Base-by-base conservation (phyloP, 2,888 invertebrate genomes). In the Coenonympha glycerion region DNA sequence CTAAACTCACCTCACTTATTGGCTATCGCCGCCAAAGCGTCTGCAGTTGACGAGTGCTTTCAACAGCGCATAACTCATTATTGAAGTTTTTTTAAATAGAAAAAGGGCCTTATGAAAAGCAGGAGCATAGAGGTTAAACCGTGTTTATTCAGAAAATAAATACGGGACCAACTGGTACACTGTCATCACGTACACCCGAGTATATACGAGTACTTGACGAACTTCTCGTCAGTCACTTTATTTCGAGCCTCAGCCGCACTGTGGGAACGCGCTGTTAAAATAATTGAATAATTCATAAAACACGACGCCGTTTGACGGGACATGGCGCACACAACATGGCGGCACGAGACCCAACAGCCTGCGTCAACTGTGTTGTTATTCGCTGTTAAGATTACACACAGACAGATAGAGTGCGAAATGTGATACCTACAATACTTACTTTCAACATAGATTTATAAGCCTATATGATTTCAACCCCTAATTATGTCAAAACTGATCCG, bases 201-300 rank as follows among this genome's bases (percentile, higher is more conserved):
- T 24, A 6, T 24, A 9, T 6, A n/a, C n/a, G n/a, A n/a, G n/a
- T n/a, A 6, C 9, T 24, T 3, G 9, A n/a, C 18, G 4, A n/a
- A n/a, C n/a, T n/a, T n/a, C n/a, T n/a, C n/a, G n/a, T 3, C 11
- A 13, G 15, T 11, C 30, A 31, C 2, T n/a, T 9, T n/a, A 3
- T n/a, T 0, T n/a, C 36, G 19, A n/a, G 3, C 34, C 18, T 9
- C 9, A 21, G n/a, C 13, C n/a, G 16, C 26, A 9, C 13, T 31
- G n/a, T 34, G 45, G 34, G 18, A 34, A 45, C 34, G 24, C 8
- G 22, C 34, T 44, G 50, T 51, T 49, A 47, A 49, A 44, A 45
- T 57, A 47, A 61, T 56, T 57, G 57, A 58, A 59, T 59, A 56
- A 61, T 56, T 61, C 55, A 59, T 58, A 56, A 49, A 57, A 49